phyloP scores from a whole-genome alignment of 2,888 invertebrate genomes.

The Phengaris alcon region DNA sequence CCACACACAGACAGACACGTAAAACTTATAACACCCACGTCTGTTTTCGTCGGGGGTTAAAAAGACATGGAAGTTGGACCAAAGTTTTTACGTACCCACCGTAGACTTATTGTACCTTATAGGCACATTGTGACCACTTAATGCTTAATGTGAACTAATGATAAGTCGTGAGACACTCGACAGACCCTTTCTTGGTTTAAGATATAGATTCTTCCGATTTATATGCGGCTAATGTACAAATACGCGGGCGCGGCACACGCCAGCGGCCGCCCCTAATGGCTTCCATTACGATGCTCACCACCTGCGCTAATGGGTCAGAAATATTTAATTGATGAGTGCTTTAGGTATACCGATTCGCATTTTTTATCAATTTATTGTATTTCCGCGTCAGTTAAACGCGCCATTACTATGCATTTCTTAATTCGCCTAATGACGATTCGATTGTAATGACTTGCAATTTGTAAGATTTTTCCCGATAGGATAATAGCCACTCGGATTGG shows the following conservation, averaged over 20 bases:
- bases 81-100: too few species aligned
- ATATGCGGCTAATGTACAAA: slow-evolving; percentile 51
- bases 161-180: slow-evolving; percentile 10
- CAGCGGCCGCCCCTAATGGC: slow-evolving; percentile 63
- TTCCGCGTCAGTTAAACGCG: slow-evolving; percentile 41
- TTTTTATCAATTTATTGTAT: slow-evolving; percentile 59
- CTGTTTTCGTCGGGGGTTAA: too few species aligned
- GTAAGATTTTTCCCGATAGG: slow-evolving; percentile 9
- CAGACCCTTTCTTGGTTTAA: slow-evolving; percentile 31
- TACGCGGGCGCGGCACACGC: slow-evolving; percentile 47
- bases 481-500: slow-evolving; percentile 2
- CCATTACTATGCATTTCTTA: slow-evolving; percentile 31
- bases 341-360: slow-evolving; percentile 61
- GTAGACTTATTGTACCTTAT: too few species aligned
- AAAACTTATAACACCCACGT: too few species aligned
- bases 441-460: slow-evolving; percentile 24
- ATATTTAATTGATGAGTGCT: slow-evolving; percentile 73
- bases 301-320: slow-evolving; percentile 74
- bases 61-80: too few species aligned
- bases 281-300: slow-evolving; percentile 71
- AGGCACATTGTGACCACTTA: not conserved
- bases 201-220: slow-evolving; percentile 49
- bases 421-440: slow-evolving; percentile 18
- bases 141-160: not conserved
- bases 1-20: too few species aligned